Percentiles rank a stretch among this genome's conserved stretches.
Conservation (phyloP, 2,888 invertebrate genomes). For the Chrysopilus asiliformis region DNA sequence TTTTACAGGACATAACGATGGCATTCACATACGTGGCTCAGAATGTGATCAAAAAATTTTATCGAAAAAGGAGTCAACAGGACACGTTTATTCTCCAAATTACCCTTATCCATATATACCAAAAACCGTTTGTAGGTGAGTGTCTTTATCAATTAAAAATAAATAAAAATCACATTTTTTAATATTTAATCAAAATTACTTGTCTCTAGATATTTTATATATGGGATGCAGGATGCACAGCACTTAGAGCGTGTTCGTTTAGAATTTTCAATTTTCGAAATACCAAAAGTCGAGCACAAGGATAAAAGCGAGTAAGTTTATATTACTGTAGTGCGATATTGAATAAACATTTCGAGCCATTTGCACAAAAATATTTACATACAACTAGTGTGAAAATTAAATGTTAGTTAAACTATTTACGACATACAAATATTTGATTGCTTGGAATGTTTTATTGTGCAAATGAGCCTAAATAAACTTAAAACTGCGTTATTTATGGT, state of each 20-base stretch:
- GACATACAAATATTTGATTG: no score
- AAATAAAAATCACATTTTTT: background rate
- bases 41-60: constrained; percentile 98
- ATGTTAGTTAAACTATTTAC: no score
- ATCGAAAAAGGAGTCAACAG: constrained; percentile 83
- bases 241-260: constrained; percentile 87
- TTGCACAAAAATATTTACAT: no score
- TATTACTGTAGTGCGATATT: no score
- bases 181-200: background rate
- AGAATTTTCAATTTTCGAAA: constrained; percentile 78
- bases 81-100: constrained; percentile 89
- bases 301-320: constrained; percentile 67
- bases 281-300: constrained; percentile 57
- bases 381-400: no score
- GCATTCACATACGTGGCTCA: constrained; percentile 89
- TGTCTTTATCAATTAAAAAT: constrained; percentile 13
- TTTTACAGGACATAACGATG: constrained; percentile 85
- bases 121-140: constrained; percentile 83
- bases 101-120: constrained; percentile 91
- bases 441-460: no score
- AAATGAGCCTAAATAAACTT: no score
- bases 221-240: constrained; percentile 94
- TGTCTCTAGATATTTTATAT: constrained; percentile 73
- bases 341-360: no score
- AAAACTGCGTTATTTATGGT: no score